Evolutionary conservation across 2,888 invertebrate species (phyloP).

Genomic region (Diachrysia chrysitis): DNA sequence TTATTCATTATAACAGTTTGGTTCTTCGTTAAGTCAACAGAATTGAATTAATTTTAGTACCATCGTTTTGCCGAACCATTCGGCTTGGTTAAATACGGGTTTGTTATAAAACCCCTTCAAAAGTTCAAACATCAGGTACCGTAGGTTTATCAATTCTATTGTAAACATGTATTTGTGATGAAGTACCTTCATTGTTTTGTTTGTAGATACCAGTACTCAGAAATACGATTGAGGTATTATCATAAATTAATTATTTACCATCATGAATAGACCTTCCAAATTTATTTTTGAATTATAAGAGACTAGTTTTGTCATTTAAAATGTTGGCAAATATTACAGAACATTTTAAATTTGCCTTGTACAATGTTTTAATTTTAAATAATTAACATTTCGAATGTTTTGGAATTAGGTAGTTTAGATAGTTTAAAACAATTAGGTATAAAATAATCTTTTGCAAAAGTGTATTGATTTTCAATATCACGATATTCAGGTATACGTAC

Average conservation of each 20-base stretch:
- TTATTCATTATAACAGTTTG: constrained; percentile 40
- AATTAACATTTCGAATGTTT: not conserved
- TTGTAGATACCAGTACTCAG: constrained; percentile 10
- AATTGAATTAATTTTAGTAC: constrained; percentile 42
- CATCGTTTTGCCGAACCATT: constrained; percentile 28
- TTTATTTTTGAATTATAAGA: not conserved
- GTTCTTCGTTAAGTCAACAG: constrained; percentile 31
- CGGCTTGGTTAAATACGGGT: constrained; percentile 33
- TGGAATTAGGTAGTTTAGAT: not conserved
- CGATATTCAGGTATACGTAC: constrained; percentile 66
- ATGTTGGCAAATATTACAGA: not conserved
- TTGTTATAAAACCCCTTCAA: constrained; percentile 20
- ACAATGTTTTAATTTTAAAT: too few species aligned
- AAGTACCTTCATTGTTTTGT: constrained; percentile 30
- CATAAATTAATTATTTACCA: constrained; percentile 23
- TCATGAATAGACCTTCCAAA: constrained; percentile 13
- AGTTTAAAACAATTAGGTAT: not conserved
- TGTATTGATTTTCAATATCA: not conserved
- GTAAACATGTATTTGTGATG: constrained; percentile 26
- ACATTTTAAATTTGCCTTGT: not conserved
- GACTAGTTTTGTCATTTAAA: not conserved
- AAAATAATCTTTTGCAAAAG: not conserved
- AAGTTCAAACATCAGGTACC: constrained; percentile 23
- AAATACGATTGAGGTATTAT: constrained; percentile 28
- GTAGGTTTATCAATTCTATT: constrained; percentile 43